Evolutionary conservation across 2,797 vertebrate genomes (phyloP), one percentile per base, ranked within the genome.

Genomic region (Chaenodraco wilsoni): DNA sequence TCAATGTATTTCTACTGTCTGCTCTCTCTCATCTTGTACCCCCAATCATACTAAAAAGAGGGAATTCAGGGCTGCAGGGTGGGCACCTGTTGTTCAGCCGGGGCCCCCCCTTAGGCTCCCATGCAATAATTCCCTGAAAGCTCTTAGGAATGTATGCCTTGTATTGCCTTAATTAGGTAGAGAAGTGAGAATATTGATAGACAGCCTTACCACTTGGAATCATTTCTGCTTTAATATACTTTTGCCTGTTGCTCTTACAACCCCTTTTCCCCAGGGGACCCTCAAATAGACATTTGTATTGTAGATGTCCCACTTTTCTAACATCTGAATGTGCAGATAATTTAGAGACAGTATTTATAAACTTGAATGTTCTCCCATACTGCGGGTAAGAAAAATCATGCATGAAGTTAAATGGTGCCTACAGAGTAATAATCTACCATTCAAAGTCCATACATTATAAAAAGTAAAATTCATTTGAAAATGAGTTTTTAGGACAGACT

Each of bases 71-170:
- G 37, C 10, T 50, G 14, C 10, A 14, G 1, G 21, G 19, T 19
- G 44, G 33, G 11, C 75, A 83, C 75, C 75, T 83, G 75, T 40
- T 17, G 37, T 40, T 44, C 58, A 52, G 17, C 14, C 48, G 49
- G 7, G 11, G 31, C 48, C 62, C 21, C 41, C 8, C 55, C 9
- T 27, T 15, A 12, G 16, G 50, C 15, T 27, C 15, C 33, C 31
- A 52, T 23, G 5, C 8, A 33, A 9, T 16, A 33, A 19, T 12
- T 0, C 27, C 21, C 12, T 40, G 4, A 27, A 21, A 51, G 21
- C 3, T 61, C 56, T 56, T 15, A 21, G 17, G 23, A 19, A 12
- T 14, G 10, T 1, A 40, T 75, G 50, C 41, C 5, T 65, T 70
- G 64, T 40, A 23, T 23, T 23, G 23, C 23, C 48, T 9, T 5